phyloP scores from a whole-genome alignment of 1,140 invertebrate genomes.

The Drosophila albomicans region DNA sequence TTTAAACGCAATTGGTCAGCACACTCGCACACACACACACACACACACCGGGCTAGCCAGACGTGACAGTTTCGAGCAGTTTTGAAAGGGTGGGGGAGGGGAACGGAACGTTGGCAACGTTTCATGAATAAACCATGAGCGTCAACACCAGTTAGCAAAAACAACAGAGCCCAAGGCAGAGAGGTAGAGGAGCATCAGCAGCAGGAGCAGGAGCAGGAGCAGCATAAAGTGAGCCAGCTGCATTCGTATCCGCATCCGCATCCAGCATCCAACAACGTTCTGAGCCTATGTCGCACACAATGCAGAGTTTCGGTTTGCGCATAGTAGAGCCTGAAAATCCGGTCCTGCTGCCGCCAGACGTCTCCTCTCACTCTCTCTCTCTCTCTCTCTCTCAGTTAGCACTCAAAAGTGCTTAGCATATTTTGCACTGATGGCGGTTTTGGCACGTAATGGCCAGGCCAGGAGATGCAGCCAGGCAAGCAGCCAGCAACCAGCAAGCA shows the following conservation, averaged over 20 bases:
- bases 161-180: constrained; percentile 41
- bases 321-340: background rate
- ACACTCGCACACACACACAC: constrained; percentile 8
- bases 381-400: background rate
- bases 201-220: background rate
- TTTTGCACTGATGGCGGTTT: constrained; percentile 59
- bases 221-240: constrained; percentile 24
- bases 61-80: constrained; percentile 13
- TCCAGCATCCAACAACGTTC: background rate
- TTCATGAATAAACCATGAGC: constrained; percentile 70
- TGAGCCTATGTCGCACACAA: constrained; percentile 15
- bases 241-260: constrained; percentile 22
- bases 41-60: constrained; percentile 25
- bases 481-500: constrained; percentile 2
- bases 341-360: background rate
- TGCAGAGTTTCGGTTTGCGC: constrained; percentile 8
- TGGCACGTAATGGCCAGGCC: constrained; percentile 51
- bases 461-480: constrained; percentile 22
- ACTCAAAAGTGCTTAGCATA: constrained; percentile 69
- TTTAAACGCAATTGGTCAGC: constrained; percentile 63
- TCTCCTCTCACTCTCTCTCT: too few relatives aligned
- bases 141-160: constrained; percentile 63
- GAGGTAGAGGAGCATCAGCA: constrained; percentile 10
- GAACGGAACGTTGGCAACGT: constrained; percentile 14
- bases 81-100: background rate